Conservation (phyloP, 2,888 invertebrate species). For the Acanthoscelides obtectus region DNA sequence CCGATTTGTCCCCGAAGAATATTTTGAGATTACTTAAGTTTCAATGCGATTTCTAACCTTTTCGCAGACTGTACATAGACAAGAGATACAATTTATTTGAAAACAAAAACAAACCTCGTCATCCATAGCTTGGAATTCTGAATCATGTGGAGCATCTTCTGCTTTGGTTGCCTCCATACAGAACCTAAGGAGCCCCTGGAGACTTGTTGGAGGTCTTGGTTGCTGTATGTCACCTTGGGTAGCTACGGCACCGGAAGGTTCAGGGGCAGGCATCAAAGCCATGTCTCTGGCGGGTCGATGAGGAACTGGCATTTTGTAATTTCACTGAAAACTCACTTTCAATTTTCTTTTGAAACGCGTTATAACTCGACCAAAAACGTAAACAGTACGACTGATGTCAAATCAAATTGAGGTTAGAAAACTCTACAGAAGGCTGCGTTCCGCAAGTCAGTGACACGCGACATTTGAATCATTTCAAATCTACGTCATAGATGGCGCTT, state of each 20-base stretch:
- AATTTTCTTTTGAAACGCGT: neutral
- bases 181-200: conserved; percentile 60
- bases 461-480: too few relatives aligned
- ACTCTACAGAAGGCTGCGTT: too few relatives aligned
- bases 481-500: too few relatives aligned
- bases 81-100: neutral
- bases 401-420: too few relatives aligned
- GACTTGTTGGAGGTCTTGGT: conserved; percentile 41
- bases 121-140: conserved; percentile 56
- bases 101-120: conserved; percentile 52
- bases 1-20: too few relatives aligned
- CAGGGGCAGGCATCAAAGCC: conserved; percentile 11
- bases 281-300: conserved; percentile 11
- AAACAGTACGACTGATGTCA: too few relatives aligned
- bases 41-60: too few relatives aligned
- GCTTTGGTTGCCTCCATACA: conserved; percentile 63
- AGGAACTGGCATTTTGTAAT: conserved; percentile 12
- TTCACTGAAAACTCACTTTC: neutral
- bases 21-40: too few relatives aligned
- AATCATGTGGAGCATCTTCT: conserved; percentile 54
- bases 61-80: too few relatives aligned
- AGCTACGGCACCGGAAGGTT: conserved; percentile 2
- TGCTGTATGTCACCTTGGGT: conserved; percentile 20
- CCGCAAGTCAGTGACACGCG: too few relatives aligned
- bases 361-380: too few relatives aligned